These are phyloP conservation scores for Chinchilla lanigera DNA, from an alignment of 2,113 vertebrate species.

Conservation along the genomic window DNA sequence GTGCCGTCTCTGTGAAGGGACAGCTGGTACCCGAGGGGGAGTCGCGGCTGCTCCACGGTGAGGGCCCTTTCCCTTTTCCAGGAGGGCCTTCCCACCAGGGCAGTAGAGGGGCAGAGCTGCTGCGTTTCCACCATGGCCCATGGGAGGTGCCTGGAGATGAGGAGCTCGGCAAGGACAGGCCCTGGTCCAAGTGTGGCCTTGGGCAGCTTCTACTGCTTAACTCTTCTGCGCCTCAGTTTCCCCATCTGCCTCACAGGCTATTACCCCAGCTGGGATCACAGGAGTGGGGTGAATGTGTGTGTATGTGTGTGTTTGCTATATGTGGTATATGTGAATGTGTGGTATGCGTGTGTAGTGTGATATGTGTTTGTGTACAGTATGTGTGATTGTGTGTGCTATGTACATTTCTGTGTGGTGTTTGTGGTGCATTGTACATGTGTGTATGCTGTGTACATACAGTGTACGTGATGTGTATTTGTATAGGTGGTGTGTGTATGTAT, in stretches of 20 bases:
- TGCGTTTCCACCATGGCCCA: accelerated
- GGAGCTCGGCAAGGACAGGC: background rate
- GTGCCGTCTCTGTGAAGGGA: conserved; percentile 88
- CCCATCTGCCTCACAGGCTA: background rate
- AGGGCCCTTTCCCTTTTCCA: background rate
- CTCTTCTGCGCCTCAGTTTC: background rate
- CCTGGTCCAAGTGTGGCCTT: background rate
- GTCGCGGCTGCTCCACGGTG: conserved; percentile 90
- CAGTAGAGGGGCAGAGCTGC: background rate
- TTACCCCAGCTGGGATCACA: background rate
- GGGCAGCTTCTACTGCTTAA: background rate
- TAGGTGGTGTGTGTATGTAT: background rate
- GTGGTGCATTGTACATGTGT: no score
- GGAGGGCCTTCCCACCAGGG: background rate
- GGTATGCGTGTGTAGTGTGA: background rate
- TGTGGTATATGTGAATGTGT: no score
- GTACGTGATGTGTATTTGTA: background rate
- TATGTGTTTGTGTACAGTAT: background rate
- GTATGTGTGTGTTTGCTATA: background rate
- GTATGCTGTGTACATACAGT: background rate
- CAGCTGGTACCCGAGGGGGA: conserved; percentile 80
- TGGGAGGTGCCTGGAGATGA: background rate
- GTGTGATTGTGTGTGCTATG: background rate
- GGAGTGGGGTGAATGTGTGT: background rate
- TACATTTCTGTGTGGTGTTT: background rate